These are phyloP conservation scores for Sarcophaga rosellei DNA, from an alignment of 2,888 invertebrate genomes.

Conservation along the genomic window DNA sequence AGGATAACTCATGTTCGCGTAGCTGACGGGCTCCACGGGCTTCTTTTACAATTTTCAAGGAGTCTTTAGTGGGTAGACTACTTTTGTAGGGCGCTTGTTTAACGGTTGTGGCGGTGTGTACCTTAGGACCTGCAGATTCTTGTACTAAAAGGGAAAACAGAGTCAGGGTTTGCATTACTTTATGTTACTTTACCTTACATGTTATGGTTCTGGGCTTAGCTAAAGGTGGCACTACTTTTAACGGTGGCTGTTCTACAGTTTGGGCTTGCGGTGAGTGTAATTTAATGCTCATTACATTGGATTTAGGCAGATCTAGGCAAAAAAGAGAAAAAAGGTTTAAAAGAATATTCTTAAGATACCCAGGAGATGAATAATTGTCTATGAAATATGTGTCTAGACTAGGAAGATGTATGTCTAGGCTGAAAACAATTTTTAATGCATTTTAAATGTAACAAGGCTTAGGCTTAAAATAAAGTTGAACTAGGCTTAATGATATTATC, in stretches of 20 bases:
- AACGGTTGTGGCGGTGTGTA: slow-evolving; percentile 61
- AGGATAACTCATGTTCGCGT: slow-evolving; percentile 84
- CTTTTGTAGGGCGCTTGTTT: slow-evolving; percentile 49
- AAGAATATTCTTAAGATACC: too few species aligned
- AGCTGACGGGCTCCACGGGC: slow-evolving; percentile 82
- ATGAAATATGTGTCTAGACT: neutral
- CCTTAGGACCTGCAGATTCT: slow-evolving; percentile 47
- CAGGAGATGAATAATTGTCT: too few species aligned
- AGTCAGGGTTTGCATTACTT: neutral
- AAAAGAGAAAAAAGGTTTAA: neutral
- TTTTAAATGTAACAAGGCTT: too few species aligned
- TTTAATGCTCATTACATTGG: slow-evolving; percentile 81
- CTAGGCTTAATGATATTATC: too few species aligned
- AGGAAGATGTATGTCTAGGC: neutral
- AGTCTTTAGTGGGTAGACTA: slow-evolving; percentile 70
- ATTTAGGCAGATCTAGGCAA: slow-evolving; percentile 77
- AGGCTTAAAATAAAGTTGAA: too few species aligned
- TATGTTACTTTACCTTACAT: neutral
- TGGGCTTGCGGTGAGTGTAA: slow-evolving; percentile 76
- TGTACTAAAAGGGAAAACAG: slow-evolving; percentile 38
- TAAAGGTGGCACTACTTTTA: slow-evolving; percentile 75
- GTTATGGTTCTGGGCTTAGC: slow-evolving; percentile 77
- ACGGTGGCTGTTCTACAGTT: slow-evolving; percentile 56
- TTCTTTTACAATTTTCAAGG: slow-evolving; percentile 78
- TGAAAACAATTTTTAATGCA: too few species aligned